Evolutionary conservation across 2,113 vertebrate genomes (phyloP), one percentile per base, ranked within the genome.

Genomic region (Pyxicephalus adspersus): DNA sequence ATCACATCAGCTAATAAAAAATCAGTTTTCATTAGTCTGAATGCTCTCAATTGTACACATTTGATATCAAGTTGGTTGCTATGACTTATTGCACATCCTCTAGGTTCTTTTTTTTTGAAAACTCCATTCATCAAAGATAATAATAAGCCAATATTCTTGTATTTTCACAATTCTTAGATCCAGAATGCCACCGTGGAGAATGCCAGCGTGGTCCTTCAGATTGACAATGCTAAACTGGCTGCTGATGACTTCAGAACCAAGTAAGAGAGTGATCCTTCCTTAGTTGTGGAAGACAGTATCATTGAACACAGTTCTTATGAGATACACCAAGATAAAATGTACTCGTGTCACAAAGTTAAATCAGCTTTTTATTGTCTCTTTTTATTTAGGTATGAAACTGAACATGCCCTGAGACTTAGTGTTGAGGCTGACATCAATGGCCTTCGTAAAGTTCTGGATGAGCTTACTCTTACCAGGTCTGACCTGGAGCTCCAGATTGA

Each of bases 401-500:
- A 96, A 87, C 83, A 93, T 86, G 71, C 88, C 82, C 92, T 96
- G 90, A 88, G 91, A 3, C 92, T 95, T 87, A 94, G 90, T 0
- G 95, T 98, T 81, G 96, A 98, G 90, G 94, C 92, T 0, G 95
- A 99, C 84, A 96, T 97, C 52, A 95, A 92, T 0, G 96, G 95
- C 83, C 90, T 97, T 55, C 93, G 93, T 17, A 90, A 93, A 65
- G 91, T 98, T 77, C 90, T 97, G 77, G 96, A 98, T 15, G 94
- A 99, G 88, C 94, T 96, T 85, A 97, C 96, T 11, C 89, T 96
- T 64, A 93, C 91, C 34, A 94, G 95, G 81, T 87, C 95, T 0
- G 96, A 97, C 89, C 89, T 98, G 88, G 96, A 98, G 92, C 92
- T 94, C 86, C 95, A 98, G 92, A 95, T 97, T 1, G 94, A 97